phyloP scores from a whole-genome alignment of 2,888 invertebrate genomes.

The Heliconius charithonia region DNA sequence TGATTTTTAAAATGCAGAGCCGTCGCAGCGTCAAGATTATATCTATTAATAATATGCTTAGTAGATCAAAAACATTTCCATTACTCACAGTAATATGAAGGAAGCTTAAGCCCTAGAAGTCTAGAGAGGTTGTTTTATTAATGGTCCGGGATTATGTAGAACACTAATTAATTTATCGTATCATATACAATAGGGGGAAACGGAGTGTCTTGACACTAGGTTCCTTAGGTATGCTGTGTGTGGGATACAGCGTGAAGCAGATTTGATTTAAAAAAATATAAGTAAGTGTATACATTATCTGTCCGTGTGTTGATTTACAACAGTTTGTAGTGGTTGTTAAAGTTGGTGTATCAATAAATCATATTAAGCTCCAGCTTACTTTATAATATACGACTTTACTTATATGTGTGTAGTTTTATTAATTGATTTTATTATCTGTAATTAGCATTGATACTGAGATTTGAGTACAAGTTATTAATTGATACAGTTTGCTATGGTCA shows the following conservation, averaged over 20 bases:
- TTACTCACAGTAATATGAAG: constrained; percentile 15
- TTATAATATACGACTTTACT: neutral
- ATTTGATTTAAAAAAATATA: neutral
- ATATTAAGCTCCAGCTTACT: neutral
- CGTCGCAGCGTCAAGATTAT: neutral
- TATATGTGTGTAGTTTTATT: neutral
- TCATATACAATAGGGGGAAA: neutral
- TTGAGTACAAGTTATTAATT: neutral
- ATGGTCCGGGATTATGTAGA: constrained; percentile 4
- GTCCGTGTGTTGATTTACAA: constrained; percentile 11
- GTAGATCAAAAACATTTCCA: constrained; percentile 7
- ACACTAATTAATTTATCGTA: constrained; percentile 12
- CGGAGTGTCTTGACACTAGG: too few species aligned
- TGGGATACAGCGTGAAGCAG: too few species aligned
- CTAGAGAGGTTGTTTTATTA: constrained; percentile 20
- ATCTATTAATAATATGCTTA: neutral
- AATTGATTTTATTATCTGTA: neutral
- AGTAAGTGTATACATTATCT: neutral
- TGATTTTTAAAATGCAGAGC: neutral
- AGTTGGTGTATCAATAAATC: constrained; percentile 8
- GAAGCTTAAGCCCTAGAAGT: constrained; percentile 18
- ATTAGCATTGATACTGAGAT: neutral
- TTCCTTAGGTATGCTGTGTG: too few species aligned
- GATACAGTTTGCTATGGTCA: too few species aligned
- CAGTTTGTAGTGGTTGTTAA: constrained; percentile 8